Percentiles rank a stretch among this genome's conserved stretches.
Conservation (phyloP, 2,797 vertebrate species). For the Ciconia nigra region DNA sequence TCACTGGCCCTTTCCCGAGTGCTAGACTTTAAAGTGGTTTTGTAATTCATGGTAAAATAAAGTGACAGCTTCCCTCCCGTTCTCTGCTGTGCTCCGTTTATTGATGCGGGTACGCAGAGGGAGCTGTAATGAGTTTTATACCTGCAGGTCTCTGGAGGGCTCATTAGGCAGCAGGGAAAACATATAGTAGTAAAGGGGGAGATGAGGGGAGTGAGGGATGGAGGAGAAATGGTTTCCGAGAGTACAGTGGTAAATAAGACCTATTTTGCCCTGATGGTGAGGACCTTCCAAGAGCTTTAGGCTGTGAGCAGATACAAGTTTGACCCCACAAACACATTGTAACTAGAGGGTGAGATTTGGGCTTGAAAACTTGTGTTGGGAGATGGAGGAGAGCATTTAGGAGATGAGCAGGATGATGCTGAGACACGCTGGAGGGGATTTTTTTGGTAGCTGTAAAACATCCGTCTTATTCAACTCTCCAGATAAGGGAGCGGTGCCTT, state of each 20-base stretch:
- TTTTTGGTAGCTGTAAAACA: background rate
- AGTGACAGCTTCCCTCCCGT: conserved; percentile 65
- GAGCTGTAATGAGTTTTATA: conserved; percentile 75
- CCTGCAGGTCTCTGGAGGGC: conserved; percentile 76
- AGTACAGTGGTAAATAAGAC: conserved; percentile 34
- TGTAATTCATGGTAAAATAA: conserved; percentile 75
- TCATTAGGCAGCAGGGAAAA: conserved; percentile 79
- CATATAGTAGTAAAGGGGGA: conserved; percentile 62
- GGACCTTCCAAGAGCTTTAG: background rate
- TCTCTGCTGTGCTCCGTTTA: conserved; percentile 63
- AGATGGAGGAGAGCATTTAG: background rate
- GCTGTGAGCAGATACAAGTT: background rate
- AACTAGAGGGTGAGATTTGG: background rate
- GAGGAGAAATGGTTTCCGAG: conserved; percentile 67
- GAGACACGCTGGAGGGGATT: background rate
- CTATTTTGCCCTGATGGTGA: background rate
- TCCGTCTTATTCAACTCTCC: background rate
- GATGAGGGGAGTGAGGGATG: conserved; percentile 38
- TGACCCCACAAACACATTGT: background rate
- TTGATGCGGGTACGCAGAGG: conserved; percentile 67
- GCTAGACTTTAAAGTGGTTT: conserved; percentile 65
- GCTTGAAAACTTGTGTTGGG: background rate
- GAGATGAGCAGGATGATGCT: background rate
- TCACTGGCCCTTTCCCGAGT: conserved; percentile 42
- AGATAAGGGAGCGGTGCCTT: background rate